Evolutionary conservation across 2,113 vertebrate genomes (phyloP).

Genomic region (Paramormyrops kingsleyae): DNA sequence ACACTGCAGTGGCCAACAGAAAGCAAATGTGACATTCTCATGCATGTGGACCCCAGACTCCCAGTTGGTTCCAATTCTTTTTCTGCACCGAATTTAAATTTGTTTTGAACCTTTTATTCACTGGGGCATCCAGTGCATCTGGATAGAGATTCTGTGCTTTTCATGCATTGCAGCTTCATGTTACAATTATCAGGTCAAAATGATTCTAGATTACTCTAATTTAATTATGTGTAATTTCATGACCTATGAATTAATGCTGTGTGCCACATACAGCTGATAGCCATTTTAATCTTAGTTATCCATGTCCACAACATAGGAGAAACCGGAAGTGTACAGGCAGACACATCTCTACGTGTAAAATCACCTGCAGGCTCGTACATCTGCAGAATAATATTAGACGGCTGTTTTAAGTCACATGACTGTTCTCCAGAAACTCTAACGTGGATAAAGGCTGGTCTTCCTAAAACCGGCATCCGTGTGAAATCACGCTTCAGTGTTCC

Average conservation of each 20-base stretch:
- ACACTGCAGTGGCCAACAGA: neutral
- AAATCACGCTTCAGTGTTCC: neutral
- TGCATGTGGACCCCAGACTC: neutral
- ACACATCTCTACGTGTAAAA: neutral
- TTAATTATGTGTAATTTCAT: neutral
- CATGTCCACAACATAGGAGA: neutral
- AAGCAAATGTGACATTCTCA: neutral
- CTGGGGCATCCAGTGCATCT: neutral
- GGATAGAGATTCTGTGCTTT: neutral
- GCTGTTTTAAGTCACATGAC: neutral
- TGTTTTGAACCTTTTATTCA: neutral
- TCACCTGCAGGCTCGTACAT: neutral
- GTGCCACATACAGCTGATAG: neutral
- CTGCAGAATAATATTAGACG: neutral
- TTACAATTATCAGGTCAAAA: neutral
- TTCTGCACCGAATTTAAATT: neutral
- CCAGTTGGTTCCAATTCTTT: neutral
- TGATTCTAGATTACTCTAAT: neutral
- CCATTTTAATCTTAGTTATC: neutral
- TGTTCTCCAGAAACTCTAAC: neutral
- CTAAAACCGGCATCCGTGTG: neutral
- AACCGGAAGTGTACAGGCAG: neutral
- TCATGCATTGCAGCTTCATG: neutral
- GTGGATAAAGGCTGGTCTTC: neutral
- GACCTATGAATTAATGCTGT: neutral